Evolutionary conservation across 1,140 invertebrate genomes (phyloP).

Genomic region (Polypedilum vanderplanki): DNA sequence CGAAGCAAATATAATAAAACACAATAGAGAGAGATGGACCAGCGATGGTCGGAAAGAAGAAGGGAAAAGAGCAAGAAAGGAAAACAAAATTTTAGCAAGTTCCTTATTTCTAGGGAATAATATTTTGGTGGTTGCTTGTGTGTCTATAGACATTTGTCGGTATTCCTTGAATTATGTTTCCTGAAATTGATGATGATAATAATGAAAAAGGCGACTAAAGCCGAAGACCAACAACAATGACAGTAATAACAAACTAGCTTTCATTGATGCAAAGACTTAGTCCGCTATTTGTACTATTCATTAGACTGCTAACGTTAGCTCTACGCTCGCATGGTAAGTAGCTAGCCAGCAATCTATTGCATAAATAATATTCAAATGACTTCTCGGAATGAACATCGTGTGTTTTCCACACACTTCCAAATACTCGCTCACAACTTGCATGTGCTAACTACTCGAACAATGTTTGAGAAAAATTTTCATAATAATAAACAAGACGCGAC

Average conservation of each 20-base stretch:
- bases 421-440: background rate
- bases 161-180: conserved; percentile 2
- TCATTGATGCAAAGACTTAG: background rate
- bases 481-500: background rate
- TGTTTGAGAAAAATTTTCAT: background rate
- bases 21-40: background rate
- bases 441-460: background rate
- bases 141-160: conserved; percentile 5
- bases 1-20: background rate
- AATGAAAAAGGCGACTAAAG: background rate
- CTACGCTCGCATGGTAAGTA: background rate
- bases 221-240: background rate
- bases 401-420: background rate
- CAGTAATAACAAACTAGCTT: background rate
- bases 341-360: background rate
- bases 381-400: background rate
- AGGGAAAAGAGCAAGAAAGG: too few species aligned
- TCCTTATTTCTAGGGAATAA: background rate
- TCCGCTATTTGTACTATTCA: background rate
- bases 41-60: background rate
- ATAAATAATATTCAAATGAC: background rate
- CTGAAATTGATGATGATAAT: background rate
- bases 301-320: background rate
- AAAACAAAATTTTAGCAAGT: background rate
- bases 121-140: background rate